These are phyloP conservation scores for Drosophila mayri DNA, from an alignment of 1,140 invertebrate species.

Conservation along the genomic window DNA sequence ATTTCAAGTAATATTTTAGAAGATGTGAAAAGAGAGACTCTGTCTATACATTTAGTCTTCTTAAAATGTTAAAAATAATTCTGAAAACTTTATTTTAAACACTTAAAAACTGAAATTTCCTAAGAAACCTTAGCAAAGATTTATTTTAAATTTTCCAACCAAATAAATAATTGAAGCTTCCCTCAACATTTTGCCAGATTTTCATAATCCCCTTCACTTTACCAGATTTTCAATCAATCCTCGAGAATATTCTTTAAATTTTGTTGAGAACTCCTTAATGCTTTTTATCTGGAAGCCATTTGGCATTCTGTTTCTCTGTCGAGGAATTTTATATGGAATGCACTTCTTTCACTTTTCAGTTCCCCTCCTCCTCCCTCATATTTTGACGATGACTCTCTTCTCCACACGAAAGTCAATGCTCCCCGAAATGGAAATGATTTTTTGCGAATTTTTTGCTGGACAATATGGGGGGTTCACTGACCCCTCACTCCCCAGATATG, in stretches of 20 bases:
- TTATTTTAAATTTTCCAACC: background rate
- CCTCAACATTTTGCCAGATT: background rate
- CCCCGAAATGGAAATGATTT: conserved; percentile 54
- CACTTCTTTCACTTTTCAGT: conserved; percentile 36
- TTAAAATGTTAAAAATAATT: no score
- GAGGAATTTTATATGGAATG: conserved; percentile 17
- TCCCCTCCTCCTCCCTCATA: conserved; percentile 10
- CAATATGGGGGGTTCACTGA: conserved; percentile 39
- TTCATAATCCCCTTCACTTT: background rate
- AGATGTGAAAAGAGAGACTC: no score
- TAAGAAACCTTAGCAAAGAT: background rate
- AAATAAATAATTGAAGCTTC: no score
- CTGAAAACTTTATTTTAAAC: no score
- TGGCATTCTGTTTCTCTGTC: background rate
- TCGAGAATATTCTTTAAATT: background rate
- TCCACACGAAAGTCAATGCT: conserved; percentile 33
- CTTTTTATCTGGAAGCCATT: conserved; percentile 1
- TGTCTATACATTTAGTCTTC: no score
- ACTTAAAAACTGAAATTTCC: background rate
- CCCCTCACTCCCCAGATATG: conserved; percentile 21
- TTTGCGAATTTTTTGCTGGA: conserved; percentile 32
- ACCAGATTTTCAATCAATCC: conserved; percentile 2
- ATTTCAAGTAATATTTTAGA: no score
- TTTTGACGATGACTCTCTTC: conserved; percentile 24
- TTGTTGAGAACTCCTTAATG: background rate